Base-by-base conservation (phyloP, 1,140 invertebrate species). In the Muscidifurax raptorellus region DNA sequence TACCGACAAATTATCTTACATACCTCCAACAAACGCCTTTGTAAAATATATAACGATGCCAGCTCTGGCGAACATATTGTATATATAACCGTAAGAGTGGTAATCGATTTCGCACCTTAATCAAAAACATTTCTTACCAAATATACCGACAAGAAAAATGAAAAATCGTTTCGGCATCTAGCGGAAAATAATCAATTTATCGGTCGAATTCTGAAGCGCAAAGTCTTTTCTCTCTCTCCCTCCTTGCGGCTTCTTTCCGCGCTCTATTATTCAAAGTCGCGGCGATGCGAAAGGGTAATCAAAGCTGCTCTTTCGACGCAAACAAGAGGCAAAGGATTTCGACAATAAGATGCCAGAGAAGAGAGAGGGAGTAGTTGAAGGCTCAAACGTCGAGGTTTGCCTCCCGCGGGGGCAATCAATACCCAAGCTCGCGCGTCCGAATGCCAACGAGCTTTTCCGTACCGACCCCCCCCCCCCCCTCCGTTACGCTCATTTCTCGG, bases 301-400 rank as follows among this genome's bases (percentile, higher is more conserved):
- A 59, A 69, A 69, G 28, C 66, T 30, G 66, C 28, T 69, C 52
- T n/a, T 59, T 22, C 3, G 22, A 4, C 66, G 66, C 12, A 27
- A 69, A 69, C 15, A 28, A 69, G 27, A 30, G 66, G 27, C 71
- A 12, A 40, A 36, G 71, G 71, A 22, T 40, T 74, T 40, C 18
- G n/a, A 74, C 32, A 74, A 74, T 74, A 74, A 32, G 71, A 30
- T 69, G 12, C 28, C 69, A 28, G 15, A 18, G 30, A n/a, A 28
- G 28, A 22, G 69, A 36, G 52, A n/a, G 52, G 7, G 52, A 59
- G 52, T 32, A 52, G 18, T 18, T 4, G 5, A 7, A 59, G 18
- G 71, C 71, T 74, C 71, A 40, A 74, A 74, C 71, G 71, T 74
- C 71, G 71, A 59, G 52, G 52, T 36, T 74, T 22, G 71, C 32